phyloP scores from a whole-genome alignment of 2,113 vertebrate species.

The Chloroceryle aenea region DNA sequence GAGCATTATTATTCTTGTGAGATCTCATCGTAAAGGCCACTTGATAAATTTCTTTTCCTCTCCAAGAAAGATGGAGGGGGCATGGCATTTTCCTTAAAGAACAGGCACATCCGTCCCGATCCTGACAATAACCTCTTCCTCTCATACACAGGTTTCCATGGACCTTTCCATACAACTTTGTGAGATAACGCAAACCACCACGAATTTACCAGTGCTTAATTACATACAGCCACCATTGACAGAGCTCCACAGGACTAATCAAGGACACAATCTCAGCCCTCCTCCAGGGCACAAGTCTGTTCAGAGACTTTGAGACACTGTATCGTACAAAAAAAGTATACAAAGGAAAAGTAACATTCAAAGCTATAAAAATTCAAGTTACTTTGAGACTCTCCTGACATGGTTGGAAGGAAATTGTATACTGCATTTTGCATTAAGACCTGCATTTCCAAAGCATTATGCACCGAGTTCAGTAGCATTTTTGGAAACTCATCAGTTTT shows the following conservation, averaged over 20 bases:
- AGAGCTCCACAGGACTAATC: neutral
- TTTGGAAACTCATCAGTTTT: neutral
- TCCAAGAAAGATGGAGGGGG: neutral
- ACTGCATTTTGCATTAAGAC: neutral
- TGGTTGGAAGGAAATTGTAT: neutral
- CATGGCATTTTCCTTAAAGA: neutral
- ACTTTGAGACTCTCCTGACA: neutral
- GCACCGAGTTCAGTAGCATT: neutral
- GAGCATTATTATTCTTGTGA: neutral
- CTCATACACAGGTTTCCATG: neutral
- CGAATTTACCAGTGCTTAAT: neutral
- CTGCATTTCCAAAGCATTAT: neutral
- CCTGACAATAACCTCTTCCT: neutral
- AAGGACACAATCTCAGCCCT: neutral
- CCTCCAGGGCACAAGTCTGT: neutral
- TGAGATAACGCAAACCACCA: neutral
- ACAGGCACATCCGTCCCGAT: neutral
- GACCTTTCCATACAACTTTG: neutral
- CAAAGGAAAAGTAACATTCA: neutral
- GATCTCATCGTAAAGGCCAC: neutral
- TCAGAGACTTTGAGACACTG: neutral
- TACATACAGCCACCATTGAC: neutral
- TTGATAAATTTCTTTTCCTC: neutral
- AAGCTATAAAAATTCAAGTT: neutral
- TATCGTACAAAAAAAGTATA: neutral